A percentile compares a stretch with the other conserved stretches of the same genome.
These are phyloP conservation scores for Astyanax mexicanus DNA, from an alignment of 2,797 vertebrate species.

Conservation along the genomic window DNA sequence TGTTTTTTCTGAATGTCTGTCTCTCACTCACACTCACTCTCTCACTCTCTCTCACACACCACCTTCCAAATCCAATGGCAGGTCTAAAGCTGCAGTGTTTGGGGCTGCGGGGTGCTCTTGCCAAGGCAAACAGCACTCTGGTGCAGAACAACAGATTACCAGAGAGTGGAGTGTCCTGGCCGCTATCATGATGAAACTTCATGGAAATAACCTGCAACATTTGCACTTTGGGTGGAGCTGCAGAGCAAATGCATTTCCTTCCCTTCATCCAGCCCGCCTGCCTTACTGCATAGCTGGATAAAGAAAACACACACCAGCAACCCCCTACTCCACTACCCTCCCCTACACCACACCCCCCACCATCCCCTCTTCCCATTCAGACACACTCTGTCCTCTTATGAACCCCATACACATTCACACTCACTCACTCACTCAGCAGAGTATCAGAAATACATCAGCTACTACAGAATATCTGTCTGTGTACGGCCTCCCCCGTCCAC, in stretches of 20 bases:
- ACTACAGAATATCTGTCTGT: constrained; percentile 29
- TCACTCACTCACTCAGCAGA: too few relatives aligned
- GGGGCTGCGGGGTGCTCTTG: constrained; percentile 36
- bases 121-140: constrained; percentile 51
- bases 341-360: too few relatives aligned
- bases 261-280: constrained; percentile 31
- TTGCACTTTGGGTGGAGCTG: constrained; percentile 52
- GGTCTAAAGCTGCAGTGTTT: constrained; percentile 38
- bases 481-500: constrained; percentile 1
- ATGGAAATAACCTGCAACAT: constrained; percentile 64
- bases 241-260: constrained; percentile 52
- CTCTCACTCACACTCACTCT: not conserved
- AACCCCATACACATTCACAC: constrained; percentile 13
- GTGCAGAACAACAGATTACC: constrained; percentile 55
- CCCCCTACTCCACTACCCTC: too few relatives aligned
- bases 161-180: constrained; percentile 54
- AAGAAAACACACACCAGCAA: constrained; percentile 26
- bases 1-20: not conserved
- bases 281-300: constrained; percentile 43
- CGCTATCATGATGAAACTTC: constrained; percentile 64
- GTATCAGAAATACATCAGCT: constrained; percentile 31
- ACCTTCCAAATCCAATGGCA: constrained; percentile 29
- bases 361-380: not conserved
- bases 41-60: not conserved
- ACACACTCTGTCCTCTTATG: not conserved